These are phyloP conservation scores for Palythoa heliodiscus DNA, from an alignment of 92 coral and sea anemone genomes.

Conservation along the genomic window DNA sequence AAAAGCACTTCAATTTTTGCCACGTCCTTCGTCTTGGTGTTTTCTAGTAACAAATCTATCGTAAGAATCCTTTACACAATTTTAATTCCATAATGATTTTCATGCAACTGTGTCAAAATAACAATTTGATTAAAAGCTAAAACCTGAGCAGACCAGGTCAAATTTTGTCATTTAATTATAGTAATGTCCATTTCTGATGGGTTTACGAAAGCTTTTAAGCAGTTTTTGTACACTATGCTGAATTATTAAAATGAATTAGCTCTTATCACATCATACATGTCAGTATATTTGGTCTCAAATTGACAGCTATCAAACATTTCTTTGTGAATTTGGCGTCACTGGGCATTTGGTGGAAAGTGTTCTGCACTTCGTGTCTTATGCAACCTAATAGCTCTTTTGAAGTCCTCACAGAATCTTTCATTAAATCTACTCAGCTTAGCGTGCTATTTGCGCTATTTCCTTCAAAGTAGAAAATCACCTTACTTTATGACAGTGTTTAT, in stretches of 20 bases:
- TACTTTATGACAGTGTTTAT: slow-evolving; percentile 1
- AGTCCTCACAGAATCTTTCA: not conserved
- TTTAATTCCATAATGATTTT: not conserved
- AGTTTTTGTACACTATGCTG: slow-evolving; percentile 34
- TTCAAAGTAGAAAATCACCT: not conserved
- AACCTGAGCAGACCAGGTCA: not conserved
- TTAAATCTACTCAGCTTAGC: slow-evolving; percentile 20
- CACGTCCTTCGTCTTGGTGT: slow-evolving; percentile 9
- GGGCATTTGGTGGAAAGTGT: slow-evolving; percentile 24
- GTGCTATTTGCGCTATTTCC: slow-evolving; percentile 35
- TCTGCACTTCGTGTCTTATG: not conserved
- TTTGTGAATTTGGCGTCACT: slow-evolving; percentile 13
- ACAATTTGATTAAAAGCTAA: not conserved
- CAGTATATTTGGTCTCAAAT: slow-evolving; percentile 12
- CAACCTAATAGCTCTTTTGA: slow-evolving; percentile 3
- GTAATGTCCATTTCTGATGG: slow-evolving; percentile 11
- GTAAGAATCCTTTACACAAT: not conserved
- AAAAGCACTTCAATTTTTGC: slow-evolving; percentile 18
- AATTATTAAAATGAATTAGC: slow-evolving; percentile 19
- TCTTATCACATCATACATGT: slow-evolving; percentile 39
- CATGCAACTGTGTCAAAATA: slow-evolving; percentile 15
- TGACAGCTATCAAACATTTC: slow-evolving; percentile 26
- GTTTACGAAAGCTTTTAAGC: slow-evolving; percentile 26
- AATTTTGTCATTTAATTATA: slow-evolving; percentile 1
- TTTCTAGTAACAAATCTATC: not conserved